phyloP scores from a whole-genome alignment of 2,113 vertebrate genomes.

The Misgurnus mizolepis region DNA sequence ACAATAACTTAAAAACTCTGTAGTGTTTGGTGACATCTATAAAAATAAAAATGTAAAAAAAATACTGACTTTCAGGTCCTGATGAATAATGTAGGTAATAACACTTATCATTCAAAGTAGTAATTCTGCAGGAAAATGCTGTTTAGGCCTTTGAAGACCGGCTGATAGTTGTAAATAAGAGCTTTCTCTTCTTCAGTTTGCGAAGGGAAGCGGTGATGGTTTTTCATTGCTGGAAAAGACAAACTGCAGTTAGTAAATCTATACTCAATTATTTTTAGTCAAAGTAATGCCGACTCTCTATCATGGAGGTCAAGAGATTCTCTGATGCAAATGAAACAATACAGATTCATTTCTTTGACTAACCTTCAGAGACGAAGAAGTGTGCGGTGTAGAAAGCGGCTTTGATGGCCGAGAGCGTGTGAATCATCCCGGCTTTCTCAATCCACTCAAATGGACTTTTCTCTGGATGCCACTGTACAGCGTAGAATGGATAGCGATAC shows the following conservation, averaged over 20 bases:
- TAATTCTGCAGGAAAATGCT: constrained; percentile 86
- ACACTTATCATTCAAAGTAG: constrained; percentile 77
- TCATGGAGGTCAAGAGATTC: too few relatives aligned
- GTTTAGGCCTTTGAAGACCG: constrained; percentile 72
- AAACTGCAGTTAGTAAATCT: not conserved
- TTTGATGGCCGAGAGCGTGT: constrained; percentile 75
- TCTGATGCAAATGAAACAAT: not conserved
- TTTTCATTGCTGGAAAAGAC: constrained; percentile 83
- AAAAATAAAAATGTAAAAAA: too few relatives aligned
- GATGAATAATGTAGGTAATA: not conserved
- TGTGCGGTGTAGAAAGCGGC: constrained; percentile 82
- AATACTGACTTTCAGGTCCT: too few relatives aligned
- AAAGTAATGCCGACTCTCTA: too few relatives aligned
- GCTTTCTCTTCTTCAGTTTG: constrained; percentile 73
- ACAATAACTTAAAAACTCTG: too few relatives aligned
- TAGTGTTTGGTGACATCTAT: too few relatives aligned
- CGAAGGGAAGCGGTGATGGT: constrained; percentile 77
- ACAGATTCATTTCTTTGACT: constrained; percentile 32
- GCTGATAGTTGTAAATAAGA: constrained; percentile 87
- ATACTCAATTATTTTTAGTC: too few relatives aligned
- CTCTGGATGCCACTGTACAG: constrained; percentile 92
- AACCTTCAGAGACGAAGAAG: constrained; percentile 93
- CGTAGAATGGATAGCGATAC: constrained; percentile 85
- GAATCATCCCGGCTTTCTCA: constrained; percentile 78
- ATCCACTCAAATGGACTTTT: constrained; percentile 84